A percentile compares a stretch with the other conserved stretches of the same genome.
Conservation (phyloP, 2,888 invertebrate species). For the Branchellion lobata region DNA sequence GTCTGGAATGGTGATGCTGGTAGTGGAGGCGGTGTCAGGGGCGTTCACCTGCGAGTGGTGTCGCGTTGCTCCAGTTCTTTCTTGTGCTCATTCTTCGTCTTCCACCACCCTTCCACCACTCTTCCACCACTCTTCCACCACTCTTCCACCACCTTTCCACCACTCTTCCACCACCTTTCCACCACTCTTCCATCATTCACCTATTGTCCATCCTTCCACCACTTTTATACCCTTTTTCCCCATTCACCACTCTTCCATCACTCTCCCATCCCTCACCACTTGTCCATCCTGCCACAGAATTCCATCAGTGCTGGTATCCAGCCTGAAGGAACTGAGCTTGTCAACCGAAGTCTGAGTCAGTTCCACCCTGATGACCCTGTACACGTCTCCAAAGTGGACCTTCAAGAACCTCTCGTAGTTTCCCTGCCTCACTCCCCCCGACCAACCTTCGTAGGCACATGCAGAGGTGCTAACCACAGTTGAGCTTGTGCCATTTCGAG, state of each 20-base stretch:
- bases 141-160: no score
- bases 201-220: no score
- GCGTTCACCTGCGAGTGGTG: conserved; percentile 1
- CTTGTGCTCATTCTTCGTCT: no score
- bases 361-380: conserved; percentile 52
- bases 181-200: no score
- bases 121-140: no score
- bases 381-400: conserved; percentile 55
- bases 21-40: not conserved
- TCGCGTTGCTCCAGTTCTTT: no score
- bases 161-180: no score
- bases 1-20: not conserved
- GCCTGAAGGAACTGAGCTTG: conserved; percentile 49
- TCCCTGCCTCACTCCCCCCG: conserved; percentile 53
- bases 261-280: conserved; percentile 49
- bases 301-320: conserved; percentile 56
- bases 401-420: conserved; percentile 53
- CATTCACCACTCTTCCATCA: no score
- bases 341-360: conserved; percentile 49
- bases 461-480: not conserved
- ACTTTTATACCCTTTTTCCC: no score
- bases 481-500: not conserved
- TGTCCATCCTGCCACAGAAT: conserved; percentile 53
- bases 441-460: conserved; percentile 51
- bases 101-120: no score